A percentile compares a stretch with the other conserved stretches of the same genome.
phyloP scores from a whole-genome alignment of 2,113 vertebrate genomes.

The Dendrocopos noguchii region DNA sequence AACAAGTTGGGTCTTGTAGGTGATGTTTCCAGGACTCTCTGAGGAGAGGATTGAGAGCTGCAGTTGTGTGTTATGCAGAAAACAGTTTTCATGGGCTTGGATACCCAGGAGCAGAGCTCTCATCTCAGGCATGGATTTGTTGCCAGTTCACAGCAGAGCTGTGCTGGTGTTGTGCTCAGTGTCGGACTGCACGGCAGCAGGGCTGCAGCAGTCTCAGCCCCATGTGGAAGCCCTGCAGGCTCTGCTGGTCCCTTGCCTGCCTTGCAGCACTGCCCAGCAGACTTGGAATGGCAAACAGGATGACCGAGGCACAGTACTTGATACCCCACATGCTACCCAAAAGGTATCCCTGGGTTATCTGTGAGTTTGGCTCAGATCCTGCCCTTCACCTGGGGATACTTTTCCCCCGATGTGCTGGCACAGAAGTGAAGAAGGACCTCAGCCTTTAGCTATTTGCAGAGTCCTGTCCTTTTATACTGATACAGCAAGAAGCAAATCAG shows the following conservation, averaged over 20 bases:
- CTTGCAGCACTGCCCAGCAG: background rate
- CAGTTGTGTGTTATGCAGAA: background rate
- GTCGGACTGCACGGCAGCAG: background rate
- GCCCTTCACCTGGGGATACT: background rate
- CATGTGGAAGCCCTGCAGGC: background rate
- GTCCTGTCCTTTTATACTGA: background rate
- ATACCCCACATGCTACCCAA: background rate
- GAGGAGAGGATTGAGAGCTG: background rate
- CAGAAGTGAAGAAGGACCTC: background rate
- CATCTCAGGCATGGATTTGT: background rate
- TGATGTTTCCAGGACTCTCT: background rate
- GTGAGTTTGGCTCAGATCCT: background rate
- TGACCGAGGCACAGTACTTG: background rate
- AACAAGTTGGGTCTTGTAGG: background rate
- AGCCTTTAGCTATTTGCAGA: background rate
- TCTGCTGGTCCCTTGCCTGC: slow-evolving; percentile 9
- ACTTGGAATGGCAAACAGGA: background rate
- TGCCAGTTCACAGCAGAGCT: background rate
- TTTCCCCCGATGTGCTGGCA: background rate
- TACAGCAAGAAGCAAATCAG: background rate
- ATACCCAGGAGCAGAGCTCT: background rate
- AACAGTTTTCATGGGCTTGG: background rate
- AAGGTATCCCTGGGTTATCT: background rate
- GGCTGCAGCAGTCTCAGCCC: background rate
- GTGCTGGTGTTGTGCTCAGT: background rate